Base-by-base conservation (phyloP, 2,888 invertebrate genomes). In the Leuctra nigra region DNA sequence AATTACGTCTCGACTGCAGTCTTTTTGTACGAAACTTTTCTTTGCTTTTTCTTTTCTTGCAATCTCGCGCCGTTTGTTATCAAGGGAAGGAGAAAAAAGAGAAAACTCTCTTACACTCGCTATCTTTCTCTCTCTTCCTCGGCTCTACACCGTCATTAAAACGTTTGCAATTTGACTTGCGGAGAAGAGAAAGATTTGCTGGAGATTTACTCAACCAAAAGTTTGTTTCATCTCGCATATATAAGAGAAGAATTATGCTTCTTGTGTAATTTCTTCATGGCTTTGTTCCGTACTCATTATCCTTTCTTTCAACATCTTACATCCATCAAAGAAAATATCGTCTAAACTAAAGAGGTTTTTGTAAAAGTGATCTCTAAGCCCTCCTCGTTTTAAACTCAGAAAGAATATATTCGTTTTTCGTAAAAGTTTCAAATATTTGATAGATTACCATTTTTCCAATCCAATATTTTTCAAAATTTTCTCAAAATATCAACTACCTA, bases 261-360 rank as follows among this genome's bases (percentile, higher is more conserved):
- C 36, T 23, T 36, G n/a, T 48, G 22, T 46, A 41, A 56, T 56
- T 39, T 52, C 50, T 50, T 55, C 25, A 18, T 44, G 33, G 41
- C 52, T 56, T 35, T 50, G 35, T 50, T 33, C 35, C 35, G 25
- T 16, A 50, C 50, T 50, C 50, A 50, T 50, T 50, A 50, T 50
- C 50, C 35, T 50, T 35, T 35, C n/a, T n/a, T n/a, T n/a, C n/a
- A n/a, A n/a, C n/a, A n/a, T n/a, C n/a, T n/a, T n/a, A n/a, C n/a
- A n/a, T n/a, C n/a, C n/a, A n/a, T n/a, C n/a, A n/a, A n/a, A n/a
- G n/a, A n/a, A n/a, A n/a, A n/a, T n/a, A n/a, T n/a, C n/a, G n/a
- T n/a, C n/a, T n/a, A n/a, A n/a, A n/a, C n/a, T n/a, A n/a, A n/a
- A n/a, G n/a, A n/a, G n/a, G n/a, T n/a, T n/a, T n/a, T n/a, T n/a